These are phyloP conservation scores for Aleadryas rufinucha DNA, from an alignment of 2,113 vertebrate species.

Conservation along the genomic window DNA sequence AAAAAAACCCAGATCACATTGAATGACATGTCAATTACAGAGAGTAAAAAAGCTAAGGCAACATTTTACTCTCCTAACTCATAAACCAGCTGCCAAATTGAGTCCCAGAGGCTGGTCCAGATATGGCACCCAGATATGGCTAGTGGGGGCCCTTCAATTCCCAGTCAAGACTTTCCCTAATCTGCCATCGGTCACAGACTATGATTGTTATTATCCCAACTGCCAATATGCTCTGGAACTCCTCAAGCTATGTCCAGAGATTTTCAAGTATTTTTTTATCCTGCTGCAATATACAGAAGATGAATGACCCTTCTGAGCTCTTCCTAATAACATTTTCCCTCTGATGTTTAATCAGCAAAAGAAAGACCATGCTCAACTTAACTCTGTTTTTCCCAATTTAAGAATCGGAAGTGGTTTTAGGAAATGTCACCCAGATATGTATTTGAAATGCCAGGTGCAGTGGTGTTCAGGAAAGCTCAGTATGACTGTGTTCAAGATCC, in stretches of 20 bases:
- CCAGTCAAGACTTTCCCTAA: constrained; percentile 4
- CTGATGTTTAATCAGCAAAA: not conserved
- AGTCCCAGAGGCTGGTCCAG: not conserved
- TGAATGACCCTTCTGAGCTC: not conserved
- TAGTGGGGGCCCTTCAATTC: not conserved
- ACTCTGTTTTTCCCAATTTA: not conserved
- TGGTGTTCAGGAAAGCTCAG: not conserved
- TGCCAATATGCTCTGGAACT: constrained; percentile 3
- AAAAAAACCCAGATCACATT: not conserved
- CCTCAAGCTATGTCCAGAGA: not conserved
- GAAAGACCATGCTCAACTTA: not conserved
- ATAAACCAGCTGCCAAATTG: constrained; percentile 25
- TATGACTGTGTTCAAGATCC: not conserved
- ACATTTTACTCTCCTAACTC: not conserved
- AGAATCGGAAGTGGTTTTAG: not conserved
- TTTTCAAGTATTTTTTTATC: constrained; percentile 20
- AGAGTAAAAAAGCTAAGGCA: not conserved
- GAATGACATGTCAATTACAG: not conserved
- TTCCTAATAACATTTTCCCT: not conserved
- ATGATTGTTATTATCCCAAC: constrained; percentile 2
- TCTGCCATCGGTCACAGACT: not conserved
- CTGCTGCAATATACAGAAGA: not conserved
- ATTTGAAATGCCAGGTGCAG: not conserved
- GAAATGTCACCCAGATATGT: not conserved
- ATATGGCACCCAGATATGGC: not conserved